Base-by-base conservation (phyloP, 2,888 invertebrate species). In the Hydriomena furcata region DNA sequence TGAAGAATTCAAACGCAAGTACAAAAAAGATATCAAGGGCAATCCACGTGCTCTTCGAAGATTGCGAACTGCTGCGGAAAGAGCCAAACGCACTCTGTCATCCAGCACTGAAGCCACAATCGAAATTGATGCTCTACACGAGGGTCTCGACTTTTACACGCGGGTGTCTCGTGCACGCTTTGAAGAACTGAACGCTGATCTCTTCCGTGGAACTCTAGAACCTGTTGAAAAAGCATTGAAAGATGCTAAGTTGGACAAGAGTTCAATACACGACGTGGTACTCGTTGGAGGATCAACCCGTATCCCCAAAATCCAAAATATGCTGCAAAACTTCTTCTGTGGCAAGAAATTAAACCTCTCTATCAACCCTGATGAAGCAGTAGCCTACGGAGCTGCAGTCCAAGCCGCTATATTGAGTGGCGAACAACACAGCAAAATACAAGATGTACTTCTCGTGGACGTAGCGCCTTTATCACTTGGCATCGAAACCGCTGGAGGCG, bases 251-350 rank as follows among this genome's bases (percentile, higher is more conserved):
- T 83, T 96, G 79, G 95, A 95, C 81, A 96, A 96, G 73, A 88
- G 90, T 40, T 88, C 92, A 12, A 95, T 96, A 46, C 92, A 96
- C 66, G 96, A 96, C 61, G 93, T 96, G 2, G 96, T 96, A 0
- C 87, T 96, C 7, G 96, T 96, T 20, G 96, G 96, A 7, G 96
- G 95, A 11, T 95, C 95, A 0, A 96, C 94, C 0, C 92, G 95
- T 40, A 95, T 96, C 40, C 96, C 95, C 0, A 96, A 95, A 75
- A 93, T 96, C 37, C 95, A 95, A 74, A 93, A 84, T 58, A 90
- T 96, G 74, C 82, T 96, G 20, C 93, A 94, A 78, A 94, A 94
- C 78, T 95, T 93, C 88, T 96, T 95, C 91, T 92, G 92, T 61
- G 94, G 94, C 20, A 95, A 95, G 76, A 85, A 92, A 28, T 81